Evolutionary conservation across 2,113 vertebrate genomes (phyloP), one percentile per base, ranked within the genome.

Genomic region (Apistogramma diplotaenia): DNA sequence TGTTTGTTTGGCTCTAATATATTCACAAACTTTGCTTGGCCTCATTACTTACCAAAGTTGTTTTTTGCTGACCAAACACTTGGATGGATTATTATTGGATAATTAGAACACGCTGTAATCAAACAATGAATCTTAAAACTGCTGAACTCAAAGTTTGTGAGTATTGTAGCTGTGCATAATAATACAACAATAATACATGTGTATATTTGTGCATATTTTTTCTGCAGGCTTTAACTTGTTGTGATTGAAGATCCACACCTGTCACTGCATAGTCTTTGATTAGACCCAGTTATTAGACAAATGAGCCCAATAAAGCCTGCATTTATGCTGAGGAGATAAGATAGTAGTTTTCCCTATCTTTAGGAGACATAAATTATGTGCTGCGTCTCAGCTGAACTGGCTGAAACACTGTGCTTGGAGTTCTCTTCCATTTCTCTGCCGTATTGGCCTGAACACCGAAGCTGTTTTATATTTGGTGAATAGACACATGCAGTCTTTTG

Each of bases 51-150:
- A 90, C 62, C 65, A 37, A 5, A 78, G 77, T 74, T 74, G 55
- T 87, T 88, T 92, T 77, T 79, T 91, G 93, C 92, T 93, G 87
- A 93, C 88, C 79, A 76, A 46, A 81, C 89, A 80, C 71, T 79
- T 74, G 33, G 83, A 87, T 86, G 79, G 80, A 90, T 92, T 90
- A 91, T 92, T 88, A 87, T 79, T 67, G 25, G 55, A 78, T 87
- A 89, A 93, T 91, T 91, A 89, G 27, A 89, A 87, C 46, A 43
- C 75, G 40, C 37, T 4, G 35, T 58, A 79, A 92, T 89, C 88
- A 91, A 82, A 74, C 78, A 75, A 78, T 82, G 78, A 84, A 73
- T 82, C 62, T 80, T 43, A 78, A 86, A 91, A 84, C 27, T 88
- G 90, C 89, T 90, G 89, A 89, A 74, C 8, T 8, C 27, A 67